These are phyloP conservation scores for Heloderma charlesbogerti DNA, from an alignment of 2,113 vertebrate genomes.

Conservation along the genomic window DNA sequence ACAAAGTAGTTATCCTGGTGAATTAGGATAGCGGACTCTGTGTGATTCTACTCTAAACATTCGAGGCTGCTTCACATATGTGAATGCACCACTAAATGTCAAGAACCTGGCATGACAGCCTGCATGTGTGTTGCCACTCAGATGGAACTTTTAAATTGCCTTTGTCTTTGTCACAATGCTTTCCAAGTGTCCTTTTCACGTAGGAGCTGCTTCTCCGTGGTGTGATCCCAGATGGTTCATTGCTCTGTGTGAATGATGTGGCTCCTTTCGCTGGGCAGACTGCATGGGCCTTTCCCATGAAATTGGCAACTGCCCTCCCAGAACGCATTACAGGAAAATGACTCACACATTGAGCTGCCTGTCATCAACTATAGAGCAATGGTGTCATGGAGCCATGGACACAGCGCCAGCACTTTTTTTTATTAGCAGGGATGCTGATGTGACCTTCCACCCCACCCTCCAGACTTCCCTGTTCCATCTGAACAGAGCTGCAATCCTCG, in stretches of 20 bases:
- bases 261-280: too few relatives aligned
- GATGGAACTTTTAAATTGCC: background rate
- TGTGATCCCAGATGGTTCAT: background rate
- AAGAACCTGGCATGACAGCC: background rate
- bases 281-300: background rate
- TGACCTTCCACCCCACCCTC: too few relatives aligned
- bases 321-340: too few relatives aligned
- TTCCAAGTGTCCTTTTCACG: too few relatives aligned
- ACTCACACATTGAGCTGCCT: background rate
- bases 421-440: too few relatives aligned
- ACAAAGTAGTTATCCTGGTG: background rate
- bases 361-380: background rate
- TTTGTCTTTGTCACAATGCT: too few relatives aligned
- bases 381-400: too few relatives aligned
- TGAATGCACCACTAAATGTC: too few relatives aligned
- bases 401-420: too few relatives aligned
- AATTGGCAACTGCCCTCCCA: background rate
- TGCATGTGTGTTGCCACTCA: background rate
- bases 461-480: too few relatives aligned
- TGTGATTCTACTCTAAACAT: background rate
- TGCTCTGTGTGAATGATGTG: background rate
- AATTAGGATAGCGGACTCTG: background rate
- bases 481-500: too few relatives aligned
- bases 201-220: background rate
- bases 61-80: background rate